Evolutionary conservation across 2,888 invertebrate species (phyloP).

Genomic region (Clusia tigrina): DNA sequence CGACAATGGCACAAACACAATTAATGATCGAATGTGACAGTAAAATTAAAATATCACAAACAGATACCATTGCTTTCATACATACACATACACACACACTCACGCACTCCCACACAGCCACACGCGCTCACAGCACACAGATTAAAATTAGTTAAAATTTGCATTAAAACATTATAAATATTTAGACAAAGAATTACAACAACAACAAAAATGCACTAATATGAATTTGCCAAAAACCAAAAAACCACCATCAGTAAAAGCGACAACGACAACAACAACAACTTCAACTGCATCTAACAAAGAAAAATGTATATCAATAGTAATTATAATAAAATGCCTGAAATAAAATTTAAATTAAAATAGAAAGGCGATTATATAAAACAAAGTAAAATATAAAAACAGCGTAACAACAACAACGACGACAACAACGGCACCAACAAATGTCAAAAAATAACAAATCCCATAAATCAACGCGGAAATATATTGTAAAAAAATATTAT

Average conservation of each 20-base stretch:
- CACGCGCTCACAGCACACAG: slow-evolving; percentile 27
- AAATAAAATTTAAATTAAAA: slow-evolving; percentile 56
- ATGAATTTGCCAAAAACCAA: slow-evolving; percentile 8
- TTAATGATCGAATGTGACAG: slow-evolving; percentile 61
- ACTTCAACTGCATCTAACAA: slow-evolving; percentile 45
- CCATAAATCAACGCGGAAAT: slow-evolving; percentile 55
- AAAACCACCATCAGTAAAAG: slow-evolving; percentile 4
- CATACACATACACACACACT: slow-evolving; percentile 21
- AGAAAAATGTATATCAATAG: slow-evolving; percentile 44
- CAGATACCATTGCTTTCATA: slow-evolving; percentile 42
- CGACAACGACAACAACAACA: slow-evolving; percentile 17
- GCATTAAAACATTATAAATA: slow-evolving; percentile 60
- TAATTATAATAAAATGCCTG: slow-evolving; percentile 55
- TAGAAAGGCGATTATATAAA: slow-evolving; percentile 55
- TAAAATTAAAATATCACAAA: slow-evolving; percentile 58
- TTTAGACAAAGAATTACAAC: slow-evolving; percentile 55
- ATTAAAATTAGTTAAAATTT: slow-evolving; percentile 49
- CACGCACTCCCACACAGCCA: slow-evolving; percentile 25
- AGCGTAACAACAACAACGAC: slow-evolving; percentile 33
- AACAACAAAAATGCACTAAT: slow-evolving; percentile 17
- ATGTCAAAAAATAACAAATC: slow-evolving; percentile 55
- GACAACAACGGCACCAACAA: slow-evolving; percentile 39
- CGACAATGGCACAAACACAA: slow-evolving; percentile 40
- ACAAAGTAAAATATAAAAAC: slow-evolving; percentile 32
- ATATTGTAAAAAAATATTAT: slow-evolving; percentile 26